Evolutionary conservation across 2,888 invertebrate species (phyloP), one percentile per base, ranked within the genome.

Genomic region (Brenthis hecate): DNA sequence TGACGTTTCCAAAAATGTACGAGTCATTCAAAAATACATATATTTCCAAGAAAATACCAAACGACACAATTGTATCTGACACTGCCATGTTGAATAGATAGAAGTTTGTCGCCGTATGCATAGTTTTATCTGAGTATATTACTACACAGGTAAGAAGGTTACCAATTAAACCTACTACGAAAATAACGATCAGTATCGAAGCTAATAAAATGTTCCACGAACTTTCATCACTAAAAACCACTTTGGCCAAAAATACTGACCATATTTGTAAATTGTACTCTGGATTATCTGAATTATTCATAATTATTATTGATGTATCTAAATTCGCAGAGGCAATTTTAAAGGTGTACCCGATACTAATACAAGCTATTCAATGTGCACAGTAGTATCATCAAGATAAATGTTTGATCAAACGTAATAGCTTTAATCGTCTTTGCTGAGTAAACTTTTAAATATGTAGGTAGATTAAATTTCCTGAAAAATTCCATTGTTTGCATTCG

Each of bases 131-230:
- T 55, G 77, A 81, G 75, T 86, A 88, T 66, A 91, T 80, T 75
- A 93, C 80, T 78, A 91, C 72, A 79, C 90, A 88, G 69, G 92
- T 86, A 74, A 93, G 76, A 58, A 91, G 68, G 70, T 92, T 90
- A 0, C 88, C 90, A 3, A 85, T 72, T 1, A 87, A 69, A 36
- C 86, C 82, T 43, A 80, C 72, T 3, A 84, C 69, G 73, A 87
- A 86, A 36, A 86, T 78, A 2, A 76, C 11, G 2, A 77, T 19
- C 72, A 84, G 75, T 0, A 76, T 65, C 0, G 73, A 61, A 0
- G 78, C 69, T 50, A 78, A 78, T 6, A 75, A 19, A 13, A 79
- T 67, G 54, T 74, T 73, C 1, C 78, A 55, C 80, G 78, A 81
- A 3, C 64, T 28, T 0, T 79, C 73, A n/a, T 83, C 79, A 36